Base-by-base conservation (phyloP, 2,888 invertebrate species). In the Calliphora vomitoria region DNA sequence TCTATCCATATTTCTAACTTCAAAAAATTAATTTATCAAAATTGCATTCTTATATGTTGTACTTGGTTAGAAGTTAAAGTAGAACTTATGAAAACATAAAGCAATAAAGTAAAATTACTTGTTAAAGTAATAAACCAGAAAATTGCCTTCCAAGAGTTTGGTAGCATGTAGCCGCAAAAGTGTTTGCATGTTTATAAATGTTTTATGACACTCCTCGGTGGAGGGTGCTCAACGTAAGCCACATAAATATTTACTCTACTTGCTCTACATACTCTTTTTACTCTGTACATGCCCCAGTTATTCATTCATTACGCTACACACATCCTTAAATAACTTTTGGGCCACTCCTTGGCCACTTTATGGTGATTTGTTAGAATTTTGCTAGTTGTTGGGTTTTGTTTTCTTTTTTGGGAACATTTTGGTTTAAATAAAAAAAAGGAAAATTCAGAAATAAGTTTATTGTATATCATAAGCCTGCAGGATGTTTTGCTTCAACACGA, bases 1-100 rank as follows among this genome's bases (percentile, higher is more conserved):
- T 8, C 2, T 1, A 13, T 25, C 3, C 13, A 58, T 58, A 11
- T 10, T 25, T 4, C 5, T 13, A n/a, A 4, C 68, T 31, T 13
- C n/a, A 8, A 20, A 60, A 64, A 47, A 58, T 76, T 72, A 72
- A 86, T 76, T 80, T 80, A 58, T 82, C 71, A 64, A 79, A 82
- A 79, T 55, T 75, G 86, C 72, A 82, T 69, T 82, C n/a, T 69
- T 62, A 38, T 44, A 44, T 13, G 4, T 4, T 18, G 10, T 31
- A 3, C 4, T 4, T 64, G 15, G 4, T n/a, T 11, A 62, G 58
- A 60, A 47, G 8, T 35, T 38, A 47, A 60, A 47, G 8, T 35
- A 38, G 2, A 55, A 47, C 31, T 47, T 44, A 62, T 25, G 18
- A 53, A 20, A 53, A 58, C 11, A 75, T 58, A 50, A 60, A 82